A percentile compares a stretch with the other conserved stretches of the same genome.
Conservation (phyloP, 2,888 invertebrate species). For the Brassicogethes aeneus region DNA sequence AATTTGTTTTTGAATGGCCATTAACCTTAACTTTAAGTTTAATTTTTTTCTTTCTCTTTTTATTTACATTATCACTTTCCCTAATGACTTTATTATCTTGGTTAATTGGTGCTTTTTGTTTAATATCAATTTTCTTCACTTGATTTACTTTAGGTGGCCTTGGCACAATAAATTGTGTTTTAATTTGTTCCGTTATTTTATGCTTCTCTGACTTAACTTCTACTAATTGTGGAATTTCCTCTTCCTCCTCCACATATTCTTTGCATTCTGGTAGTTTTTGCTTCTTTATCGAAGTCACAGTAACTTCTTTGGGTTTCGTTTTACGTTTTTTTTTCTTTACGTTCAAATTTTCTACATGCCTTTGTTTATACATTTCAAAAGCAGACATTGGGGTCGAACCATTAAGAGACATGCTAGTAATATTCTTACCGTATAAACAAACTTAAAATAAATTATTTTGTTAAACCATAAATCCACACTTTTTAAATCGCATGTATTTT, state of each 20-base stretch:
- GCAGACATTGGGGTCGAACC: constrained; percentile 11
- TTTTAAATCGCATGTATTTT: background rate
- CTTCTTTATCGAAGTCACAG: constrained; percentile 1
- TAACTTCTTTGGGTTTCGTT: constrained; percentile 1
- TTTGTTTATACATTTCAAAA: constrained; percentile 14
- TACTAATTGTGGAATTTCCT: constrained; percentile 9
- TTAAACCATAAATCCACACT: too few species aligned
- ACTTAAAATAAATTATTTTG: too few species aligned
- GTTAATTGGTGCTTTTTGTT: background rate
- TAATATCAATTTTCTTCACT: constrained; percentile 1
- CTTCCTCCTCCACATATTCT: constrained; percentile 6
- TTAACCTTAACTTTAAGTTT: background rate
- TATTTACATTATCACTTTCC: constrained; percentile 1
- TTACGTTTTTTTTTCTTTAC: constrained; percentile 2
- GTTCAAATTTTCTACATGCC: background rate
- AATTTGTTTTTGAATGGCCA: constrained; percentile 1
- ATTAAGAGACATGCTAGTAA: constrained; percentile 6
- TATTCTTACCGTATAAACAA: too few species aligned
- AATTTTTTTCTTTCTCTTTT: constrained; percentile 3
- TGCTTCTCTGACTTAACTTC: too few species aligned
- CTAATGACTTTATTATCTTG: constrained; percentile 4
- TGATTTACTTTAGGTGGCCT: background rate
- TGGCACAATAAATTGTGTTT: too few species aligned
- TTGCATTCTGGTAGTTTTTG: background rate
- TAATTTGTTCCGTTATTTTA: constrained; percentile 5